Base-by-base conservation (phyloP, 2,113 vertebrate species). In the Halcyon malimbica region DNA sequence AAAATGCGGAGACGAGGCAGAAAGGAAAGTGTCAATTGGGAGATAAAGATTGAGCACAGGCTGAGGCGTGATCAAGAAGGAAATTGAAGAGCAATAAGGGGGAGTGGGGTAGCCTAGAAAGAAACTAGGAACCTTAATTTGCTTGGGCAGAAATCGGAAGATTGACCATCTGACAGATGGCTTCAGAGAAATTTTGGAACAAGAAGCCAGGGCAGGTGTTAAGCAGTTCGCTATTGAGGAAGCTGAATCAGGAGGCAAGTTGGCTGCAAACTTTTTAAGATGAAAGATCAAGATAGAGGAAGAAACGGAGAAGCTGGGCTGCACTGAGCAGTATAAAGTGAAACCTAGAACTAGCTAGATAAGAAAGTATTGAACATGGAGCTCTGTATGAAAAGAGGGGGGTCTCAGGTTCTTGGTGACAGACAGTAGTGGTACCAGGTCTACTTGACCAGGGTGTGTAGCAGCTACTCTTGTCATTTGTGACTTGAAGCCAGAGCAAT, bases 1-100 rank as follows among this genome's bases (percentile, higher is more conserved):
- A 86, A 93, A 87, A 75, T 56, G 25, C 16, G 67, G 77, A 82
- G 46, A 59, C 67, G 73, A 96, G 56, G 44, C 33, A 70, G 50
- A 84, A 84, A 75, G 68, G 62, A 87, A 93, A 31, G 37, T 94
- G 96, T 62, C 91, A 93, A 42, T 39, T 92, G 51, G 23, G 75
- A 73, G 53, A 92, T 93, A 79, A 96, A 92, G 96, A 93, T 92
- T 85, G 91, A 92, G 25, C 23, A 60, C 57, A 84, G 74, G 18
- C 26, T 54, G 50, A 69, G 60, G 46, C 59, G 33, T 69, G 37
- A 74, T 92, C 62, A 80, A 90, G 74, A 85, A 60, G 28, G 42
- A 75, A 84, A 90, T 75, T 65, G 78, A 84, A 75, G 53, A 76
- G 39, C 51, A 71, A 35, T 29, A 91, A 63, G 44, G 51, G 59